Base-by-base conservation (phyloP, 1,140 invertebrate genomes). In the Panulirus ornatus region DNA sequence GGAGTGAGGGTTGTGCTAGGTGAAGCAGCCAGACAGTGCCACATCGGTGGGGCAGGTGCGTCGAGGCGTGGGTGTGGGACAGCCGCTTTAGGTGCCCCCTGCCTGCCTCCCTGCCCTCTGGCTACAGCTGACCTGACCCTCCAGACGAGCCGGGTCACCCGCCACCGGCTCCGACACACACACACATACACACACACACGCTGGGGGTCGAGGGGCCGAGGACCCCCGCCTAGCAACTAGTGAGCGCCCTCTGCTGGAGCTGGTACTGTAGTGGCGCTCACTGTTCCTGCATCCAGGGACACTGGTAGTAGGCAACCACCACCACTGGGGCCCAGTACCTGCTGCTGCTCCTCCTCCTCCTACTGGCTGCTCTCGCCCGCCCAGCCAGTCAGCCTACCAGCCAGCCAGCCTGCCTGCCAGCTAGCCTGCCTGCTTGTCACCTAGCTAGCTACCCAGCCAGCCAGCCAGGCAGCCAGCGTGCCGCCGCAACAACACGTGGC, bases 171-270 rank as follows among this genome's bases (percentile, higher is more conserved):
- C 30, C 75, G 40, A n/a, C n/a, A 44, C n/a, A n/a, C n/a, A n/a
- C n/a, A n/a, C n/a, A n/a, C n/a, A n/a, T n/a, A n/a, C n/a, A n/a
- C n/a, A n/a, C n/a, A n/a, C n/a, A n/a, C 40, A 27, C 30, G 40
- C 36, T 27, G 75, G 73, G 75, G 75, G 75, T 44, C 44, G 40
- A 44, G 75, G 75, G 75, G 75, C 40, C 42, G 75, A 30, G 22
- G 42, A 78, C 75, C 75, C 75, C 75, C 40, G 75, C 75, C 75
- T 78, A 78, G 75, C 75, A 78, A 78, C 75, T 78, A 78, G 75
- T 42, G 8, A 44, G 58, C n/a, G 3, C n/a, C 58, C 58, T 30
- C 75, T 78, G 75, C 75, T 38, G 75, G 75, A 78, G 75, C 40
- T 78, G 75, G 75, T 40, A 75, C 73, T 78, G 75, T 27, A 16